Base-by-base conservation (phyloP, 2,113 vertebrate species). In the Ptilonorhynchus violaceus region DNA sequence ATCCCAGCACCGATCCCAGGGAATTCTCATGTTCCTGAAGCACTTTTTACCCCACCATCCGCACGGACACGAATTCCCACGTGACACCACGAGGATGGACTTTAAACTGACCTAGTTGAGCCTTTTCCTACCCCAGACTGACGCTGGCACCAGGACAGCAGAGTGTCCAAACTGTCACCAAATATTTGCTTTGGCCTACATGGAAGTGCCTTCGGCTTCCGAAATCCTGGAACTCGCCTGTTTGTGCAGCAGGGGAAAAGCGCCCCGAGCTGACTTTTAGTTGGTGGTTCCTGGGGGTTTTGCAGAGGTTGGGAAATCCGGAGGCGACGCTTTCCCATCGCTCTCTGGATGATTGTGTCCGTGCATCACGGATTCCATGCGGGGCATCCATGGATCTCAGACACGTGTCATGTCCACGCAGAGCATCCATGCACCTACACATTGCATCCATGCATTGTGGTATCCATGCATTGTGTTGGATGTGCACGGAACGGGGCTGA, bases 291-390 rank as follows among this genome's bases (percentile, higher is more conserved):
- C 78, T 17, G 74, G 56, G 44, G 44, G 33, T 63, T 93, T 66
- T 56, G 47, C 33, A 85, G 42, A 11, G 83, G 62, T 7, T 92
- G 93, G 86, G 91, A 90, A 88, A 95, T 30, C 15, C 1, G 0
- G 75, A 78, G 64, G 60, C 2, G 39, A 55, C 2, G 33, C 3
- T 62, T 60, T 44, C 41, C 66, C 78, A 60, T 7, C 4, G 15
- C 10, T 0, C 46, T 2, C 47, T 3, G 77, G 78, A n/a, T n/a
- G n/a, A 14, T 9, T 10, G 35, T 13, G 41, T 25, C 42, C 7
- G 8, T 7, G 35, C 8, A 1, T 0, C 0, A 11, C 2, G 49
- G 49, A 10, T 24, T 47, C n/a, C 2, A 5, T 13, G 27, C 1
- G 0, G 1, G 42, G n/a, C 42, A 44, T 4, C 27, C 31, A 1